phyloP scores from a whole-genome alignment of 2,888 invertebrate species.

The Caenorhabditis wallacei region DNA sequence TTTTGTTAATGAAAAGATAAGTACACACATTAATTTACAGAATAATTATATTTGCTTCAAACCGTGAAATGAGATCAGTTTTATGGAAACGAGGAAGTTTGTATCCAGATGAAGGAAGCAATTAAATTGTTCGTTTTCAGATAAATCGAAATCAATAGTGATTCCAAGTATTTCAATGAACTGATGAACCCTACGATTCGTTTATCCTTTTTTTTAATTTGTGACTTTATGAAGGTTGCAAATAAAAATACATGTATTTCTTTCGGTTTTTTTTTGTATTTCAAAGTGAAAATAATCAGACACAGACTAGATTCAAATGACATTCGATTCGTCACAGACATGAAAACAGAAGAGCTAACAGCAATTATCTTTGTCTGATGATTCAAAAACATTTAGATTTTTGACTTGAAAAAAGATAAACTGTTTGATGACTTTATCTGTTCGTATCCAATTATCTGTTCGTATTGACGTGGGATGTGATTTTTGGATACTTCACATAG shows the following conservation, averaged over 20 bases:
- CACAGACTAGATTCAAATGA: too few relatives aligned
- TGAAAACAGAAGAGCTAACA: too few relatives aligned
- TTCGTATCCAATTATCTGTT: too few relatives aligned
- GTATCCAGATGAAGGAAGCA: not conserved
- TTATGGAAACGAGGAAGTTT: slow-evolving; percentile 17
- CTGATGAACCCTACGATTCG: not conserved
- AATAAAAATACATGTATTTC: not conserved
- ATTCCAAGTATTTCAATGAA: slow-evolving; percentile 15
- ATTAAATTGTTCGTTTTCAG: not conserved
- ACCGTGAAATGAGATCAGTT: slow-evolving; percentile 28
- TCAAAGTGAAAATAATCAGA: too few relatives aligned
- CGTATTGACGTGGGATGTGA: too few relatives aligned
- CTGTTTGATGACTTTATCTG: too few relatives aligned
- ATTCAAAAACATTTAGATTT: too few relatives aligned
- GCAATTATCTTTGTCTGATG: too few relatives aligned
- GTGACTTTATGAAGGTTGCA: not conserved
- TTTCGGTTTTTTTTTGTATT: too few relatives aligned
- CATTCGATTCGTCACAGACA: too few relatives aligned
- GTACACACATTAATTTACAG: slow-evolving; percentile 9
- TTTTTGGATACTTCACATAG: not conserved
- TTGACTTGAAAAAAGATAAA: too few relatives aligned
- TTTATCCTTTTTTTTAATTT: not conserved
- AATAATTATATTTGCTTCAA: slow-evolving; percentile 29
- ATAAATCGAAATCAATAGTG: not conserved
- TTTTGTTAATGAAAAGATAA: not conserved